These are phyloP conservation scores for Calidris pugnax DNA, from an alignment of 2,113 vertebrate genomes.

Conservation along the genomic window DNA sequence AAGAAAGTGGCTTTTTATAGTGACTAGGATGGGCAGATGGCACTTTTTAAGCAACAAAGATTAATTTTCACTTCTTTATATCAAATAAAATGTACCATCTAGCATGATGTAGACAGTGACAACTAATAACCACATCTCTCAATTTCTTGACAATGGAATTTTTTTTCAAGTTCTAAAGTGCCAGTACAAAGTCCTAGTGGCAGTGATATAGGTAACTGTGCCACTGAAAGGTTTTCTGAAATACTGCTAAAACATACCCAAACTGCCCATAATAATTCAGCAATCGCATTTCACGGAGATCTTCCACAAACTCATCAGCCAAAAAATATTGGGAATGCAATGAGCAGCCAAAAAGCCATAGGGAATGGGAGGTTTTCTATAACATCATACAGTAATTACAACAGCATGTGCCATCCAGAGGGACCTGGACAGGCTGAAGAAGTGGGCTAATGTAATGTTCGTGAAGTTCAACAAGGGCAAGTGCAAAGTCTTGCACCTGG, in stretches of 20 bases:
- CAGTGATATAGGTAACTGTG: neutral
- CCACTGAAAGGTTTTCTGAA: neutral
- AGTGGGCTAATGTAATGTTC: neutral
- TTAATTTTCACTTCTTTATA: slow-evolving; percentile 10
- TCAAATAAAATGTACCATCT: neutral
- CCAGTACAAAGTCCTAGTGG: neutral
- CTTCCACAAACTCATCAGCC: neutral
- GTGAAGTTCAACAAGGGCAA: neutral
- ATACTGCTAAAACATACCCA: neutral
- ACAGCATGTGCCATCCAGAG: neutral
- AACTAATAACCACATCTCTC: neutral
- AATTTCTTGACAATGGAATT: neutral
- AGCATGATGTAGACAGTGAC: neutral
- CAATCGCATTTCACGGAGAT: neutral
- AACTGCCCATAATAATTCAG: neutral
- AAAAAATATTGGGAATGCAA: neutral
- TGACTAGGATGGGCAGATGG: neutral
- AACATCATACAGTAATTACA: neutral
- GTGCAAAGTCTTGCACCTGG: neutral
- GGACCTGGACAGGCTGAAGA: neutral
- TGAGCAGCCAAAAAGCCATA: neutral
- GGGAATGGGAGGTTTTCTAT: neutral
- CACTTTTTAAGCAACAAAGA: neutral
- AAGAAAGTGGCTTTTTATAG: neutral
- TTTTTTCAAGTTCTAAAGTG: neutral